Evolutionary conservation across 2,797 vertebrate species (phyloP).

Genomic region (Pterois miles): DNA sequence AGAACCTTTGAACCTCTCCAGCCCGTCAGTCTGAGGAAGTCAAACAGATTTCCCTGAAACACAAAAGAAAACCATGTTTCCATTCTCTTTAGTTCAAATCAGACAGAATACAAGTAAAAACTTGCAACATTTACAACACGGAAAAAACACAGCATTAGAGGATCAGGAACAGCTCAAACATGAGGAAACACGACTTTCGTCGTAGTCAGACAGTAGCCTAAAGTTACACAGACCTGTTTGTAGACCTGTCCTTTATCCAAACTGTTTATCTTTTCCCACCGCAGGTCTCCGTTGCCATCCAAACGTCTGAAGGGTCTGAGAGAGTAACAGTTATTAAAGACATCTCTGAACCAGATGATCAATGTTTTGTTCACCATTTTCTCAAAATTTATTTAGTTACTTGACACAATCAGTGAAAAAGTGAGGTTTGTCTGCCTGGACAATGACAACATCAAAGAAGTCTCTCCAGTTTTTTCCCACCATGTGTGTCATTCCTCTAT

Average conservation of each 20-base stretch:
- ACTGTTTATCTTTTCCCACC: constrained; percentile 87
- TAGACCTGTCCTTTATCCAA: constrained; percentile 89
- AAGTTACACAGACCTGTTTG: constrained; percentile 78
- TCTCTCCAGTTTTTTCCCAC: constrained; percentile 89
- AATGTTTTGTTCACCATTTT: not conserved
- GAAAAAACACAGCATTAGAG: not conserved
- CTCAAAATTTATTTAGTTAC: constrained; percentile 76
- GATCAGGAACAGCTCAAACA: not conserved
- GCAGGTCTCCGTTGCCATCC: constrained; percentile 86
- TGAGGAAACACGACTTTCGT: too few relatives aligned
- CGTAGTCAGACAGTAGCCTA: not conserved
- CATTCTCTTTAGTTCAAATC: not conserved
- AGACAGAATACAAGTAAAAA: not conserved
- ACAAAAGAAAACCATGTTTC: not conserved
- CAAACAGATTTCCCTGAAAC: constrained; percentile 87
- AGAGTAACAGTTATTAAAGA: not conserved
- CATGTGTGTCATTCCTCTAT: constrained; percentile 91
- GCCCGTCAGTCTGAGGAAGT: constrained; percentile 87
- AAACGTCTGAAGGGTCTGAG: constrained; percentile 87
- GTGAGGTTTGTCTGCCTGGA: constrained; percentile 90
- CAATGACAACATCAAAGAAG: constrained; percentile 89
- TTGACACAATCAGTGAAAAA: constrained; percentile 91
- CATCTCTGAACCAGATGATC: not conserved
- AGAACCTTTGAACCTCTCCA: constrained; percentile 89
- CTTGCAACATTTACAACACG: not conserved